phyloP scores from a whole-genome alignment of 2,888 invertebrate species.

The Dorcus hopei region DNA sequence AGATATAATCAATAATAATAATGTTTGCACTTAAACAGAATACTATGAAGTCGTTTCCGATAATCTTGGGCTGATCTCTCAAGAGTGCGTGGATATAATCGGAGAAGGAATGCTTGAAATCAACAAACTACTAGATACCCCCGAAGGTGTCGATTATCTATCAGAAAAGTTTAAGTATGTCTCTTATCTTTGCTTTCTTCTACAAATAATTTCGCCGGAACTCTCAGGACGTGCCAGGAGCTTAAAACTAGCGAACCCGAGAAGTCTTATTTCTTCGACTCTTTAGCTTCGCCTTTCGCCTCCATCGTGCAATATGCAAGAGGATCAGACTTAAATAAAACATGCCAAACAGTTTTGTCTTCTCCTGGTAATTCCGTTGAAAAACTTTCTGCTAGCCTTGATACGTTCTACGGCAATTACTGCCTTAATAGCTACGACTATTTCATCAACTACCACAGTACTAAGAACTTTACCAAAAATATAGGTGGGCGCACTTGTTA shows the following conservation, averaged over 20 bases:
- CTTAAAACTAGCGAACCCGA: constrained; percentile 35
- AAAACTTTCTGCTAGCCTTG: constrained; percentile 21
- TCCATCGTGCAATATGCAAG: constrained; percentile 26
- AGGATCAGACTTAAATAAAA: constrained; percentile 9
- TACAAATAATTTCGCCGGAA: background rate
- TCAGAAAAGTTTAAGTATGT: constrained; percentile 52
- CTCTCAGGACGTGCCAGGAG: constrained; percentile 46
- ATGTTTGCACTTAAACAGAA: constrained; percentile 43
- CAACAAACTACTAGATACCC: constrained; percentile 36
- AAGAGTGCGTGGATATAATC: constrained; percentile 48
- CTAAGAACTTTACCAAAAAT: constrained; percentile 7
- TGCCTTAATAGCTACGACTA: constrained; percentile 24
- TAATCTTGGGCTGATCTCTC: constrained; percentile 45
- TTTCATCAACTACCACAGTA: constrained; percentile 13
- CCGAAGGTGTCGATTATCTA: constrained; percentile 41
- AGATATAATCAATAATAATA: background rate
- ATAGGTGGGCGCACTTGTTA: constrained; percentile 1
- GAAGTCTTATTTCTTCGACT: constrained; percentile 22
- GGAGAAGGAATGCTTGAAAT: constrained; percentile 45
- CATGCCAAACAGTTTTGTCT: constrained; percentile 16
- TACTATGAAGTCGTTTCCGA: constrained; percentile 55
- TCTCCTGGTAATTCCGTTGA: constrained; percentile 16
- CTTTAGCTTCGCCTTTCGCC: constrained; percentile 20
- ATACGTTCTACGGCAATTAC: constrained; percentile 2
- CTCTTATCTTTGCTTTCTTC: constrained; percentile 8